Evolutionary conservation across 2,797 vertebrate species (phyloP).

Genomic region (Eulemur rubriventer): DNA sequence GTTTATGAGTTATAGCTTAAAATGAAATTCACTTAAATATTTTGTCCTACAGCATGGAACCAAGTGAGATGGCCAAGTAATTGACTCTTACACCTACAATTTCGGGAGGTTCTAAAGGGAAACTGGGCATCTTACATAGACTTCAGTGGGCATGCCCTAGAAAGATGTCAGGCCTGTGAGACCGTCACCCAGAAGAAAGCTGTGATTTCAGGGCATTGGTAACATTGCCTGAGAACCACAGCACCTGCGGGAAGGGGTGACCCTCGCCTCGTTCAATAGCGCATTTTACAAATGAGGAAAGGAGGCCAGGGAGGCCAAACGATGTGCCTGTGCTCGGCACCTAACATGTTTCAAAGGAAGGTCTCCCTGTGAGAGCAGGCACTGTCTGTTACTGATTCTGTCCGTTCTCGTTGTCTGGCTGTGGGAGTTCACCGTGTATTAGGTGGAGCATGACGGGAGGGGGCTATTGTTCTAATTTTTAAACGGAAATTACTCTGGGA

Average conservation of each 20-base stretch:
- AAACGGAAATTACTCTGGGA: not conserved
- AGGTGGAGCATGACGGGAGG: not conserved
- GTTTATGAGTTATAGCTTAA: not conserved
- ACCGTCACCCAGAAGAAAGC: not conserved
- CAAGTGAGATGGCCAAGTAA: too few relatives aligned
- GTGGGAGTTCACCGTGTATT: not conserved
- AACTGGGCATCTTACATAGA: not conserved
- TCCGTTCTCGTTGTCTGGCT: too few relatives aligned
- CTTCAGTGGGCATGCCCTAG: not conserved
- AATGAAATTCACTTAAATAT: not conserved
- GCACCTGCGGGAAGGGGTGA: too few relatives aligned
- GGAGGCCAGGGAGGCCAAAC: not conserved
- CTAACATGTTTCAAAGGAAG: not conserved
- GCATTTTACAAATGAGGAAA: not conserved
- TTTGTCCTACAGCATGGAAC: not conserved
- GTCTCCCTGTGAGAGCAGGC: not conserved
- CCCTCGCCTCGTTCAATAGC: not conserved
- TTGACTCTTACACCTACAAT: not conserved
- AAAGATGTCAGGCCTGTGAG: not conserved
- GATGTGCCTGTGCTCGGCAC: not conserved
- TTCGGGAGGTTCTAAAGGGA: not conserved
- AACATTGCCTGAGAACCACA: fast-evolving
- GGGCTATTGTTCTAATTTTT: not conserved
- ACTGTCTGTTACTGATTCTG: not conserved
- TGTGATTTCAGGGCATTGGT: not conserved